Conservation (phyloP, 2,797 vertebrate species). For the Brachyrhaphis roseni region DNA sequence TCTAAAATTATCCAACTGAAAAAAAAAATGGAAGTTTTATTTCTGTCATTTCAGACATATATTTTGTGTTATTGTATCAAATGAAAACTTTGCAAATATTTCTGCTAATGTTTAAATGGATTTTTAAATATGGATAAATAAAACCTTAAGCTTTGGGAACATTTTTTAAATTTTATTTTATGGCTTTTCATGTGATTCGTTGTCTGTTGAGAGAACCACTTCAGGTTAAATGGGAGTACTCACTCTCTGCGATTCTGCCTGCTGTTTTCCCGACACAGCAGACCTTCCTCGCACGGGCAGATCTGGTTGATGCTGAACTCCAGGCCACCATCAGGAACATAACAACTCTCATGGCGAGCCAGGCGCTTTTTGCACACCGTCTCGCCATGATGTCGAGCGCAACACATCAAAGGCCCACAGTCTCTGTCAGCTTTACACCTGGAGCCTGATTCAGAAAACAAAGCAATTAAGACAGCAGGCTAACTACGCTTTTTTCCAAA, state of each 20-base stretch:
- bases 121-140: neutral
- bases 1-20: neutral
- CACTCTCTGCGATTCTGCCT: slow-evolving; percentile 74
- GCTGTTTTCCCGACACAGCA: slow-evolving; percentile 78
- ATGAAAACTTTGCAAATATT: neutral
- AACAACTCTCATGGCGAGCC: slow-evolving; percentile 78
- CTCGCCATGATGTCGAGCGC: slow-evolving; percentile 87
- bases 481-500: neutral
- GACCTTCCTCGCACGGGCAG: slow-evolving; percentile 86
- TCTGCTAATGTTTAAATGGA: neutral
- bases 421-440: slow-evolving; percentile 86
- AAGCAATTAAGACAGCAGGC: neutral
- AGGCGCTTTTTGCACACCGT: slow-evolving; percentile 84
- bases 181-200: neutral
- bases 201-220: neutral
- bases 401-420: slow-evolving; percentile 82
- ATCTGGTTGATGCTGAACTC: slow-evolving; percentile 91
- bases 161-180: no score
- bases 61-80: neutral
- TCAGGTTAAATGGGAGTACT: slow-evolving; percentile 55
- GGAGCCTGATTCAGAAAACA: slow-evolving; percentile 70
- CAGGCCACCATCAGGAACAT: slow-evolving; percentile 84
- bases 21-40: neutral
- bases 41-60: neutral
- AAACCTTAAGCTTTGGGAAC: neutral